A percentile compares a stretch with the other conserved stretches of the same genome.
These are phyloP conservation scores for Gallirallus australis DNA, from an alignment of 2,797 vertebrate species.

Conservation along the genomic window DNA sequence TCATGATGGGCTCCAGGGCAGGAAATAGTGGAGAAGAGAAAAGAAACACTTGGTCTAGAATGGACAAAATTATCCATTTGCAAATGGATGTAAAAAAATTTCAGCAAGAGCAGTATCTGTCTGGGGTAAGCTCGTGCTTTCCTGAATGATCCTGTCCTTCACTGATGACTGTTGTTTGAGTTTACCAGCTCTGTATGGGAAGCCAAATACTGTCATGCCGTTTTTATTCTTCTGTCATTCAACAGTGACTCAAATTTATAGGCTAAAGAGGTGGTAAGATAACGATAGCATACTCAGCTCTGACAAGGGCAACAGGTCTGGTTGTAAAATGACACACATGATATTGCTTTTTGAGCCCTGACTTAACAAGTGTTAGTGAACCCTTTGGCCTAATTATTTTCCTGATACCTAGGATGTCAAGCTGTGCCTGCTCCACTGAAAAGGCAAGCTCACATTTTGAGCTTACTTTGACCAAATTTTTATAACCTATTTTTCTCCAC, in stretches of 20 bases:
- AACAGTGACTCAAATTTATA: not conserved
- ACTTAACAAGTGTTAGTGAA: not conserved
- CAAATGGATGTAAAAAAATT: not conserved
- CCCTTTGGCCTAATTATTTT: not conserved
- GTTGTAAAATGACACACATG: not conserved
- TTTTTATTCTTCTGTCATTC: not conserved
- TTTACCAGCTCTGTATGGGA: not conserved
- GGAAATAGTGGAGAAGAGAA: not conserved
- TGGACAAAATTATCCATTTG: not conserved
- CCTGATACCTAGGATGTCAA: not conserved
- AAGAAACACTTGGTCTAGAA: not conserved
- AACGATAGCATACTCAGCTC: not conserved
- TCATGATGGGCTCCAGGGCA: not conserved
- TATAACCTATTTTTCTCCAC: not conserved
- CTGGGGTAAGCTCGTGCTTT: not conserved
- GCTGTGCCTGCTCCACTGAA: not conserved
- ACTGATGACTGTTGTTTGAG: not conserved
- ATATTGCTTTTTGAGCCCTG: not conserved
- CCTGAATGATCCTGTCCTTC: not conserved
- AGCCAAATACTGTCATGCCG: not conserved
- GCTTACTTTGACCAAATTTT: not conserved
- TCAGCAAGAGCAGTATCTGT: not conserved
- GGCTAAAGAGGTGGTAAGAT: not conserved
- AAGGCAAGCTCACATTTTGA: conserved; percentile 1
- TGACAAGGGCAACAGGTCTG: not conserved